A percentile compares a stretch with the other conserved stretches of the same genome.
These are phyloP conservation scores for Leistus spinibarbis DNA, from an alignment of 2,888 invertebrate genomes.

Conservation along the genomic window DNA sequence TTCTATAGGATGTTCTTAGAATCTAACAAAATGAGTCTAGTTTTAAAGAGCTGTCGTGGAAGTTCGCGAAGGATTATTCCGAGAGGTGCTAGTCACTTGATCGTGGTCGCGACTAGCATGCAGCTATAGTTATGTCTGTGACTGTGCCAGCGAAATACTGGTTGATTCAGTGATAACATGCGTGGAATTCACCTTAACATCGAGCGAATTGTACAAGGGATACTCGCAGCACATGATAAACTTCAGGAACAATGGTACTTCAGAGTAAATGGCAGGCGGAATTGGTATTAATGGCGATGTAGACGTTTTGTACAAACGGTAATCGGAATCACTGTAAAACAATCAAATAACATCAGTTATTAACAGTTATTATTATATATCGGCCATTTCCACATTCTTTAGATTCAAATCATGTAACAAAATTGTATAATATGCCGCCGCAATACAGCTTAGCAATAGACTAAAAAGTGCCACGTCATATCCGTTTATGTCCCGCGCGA, in stretches of 20 bases:
- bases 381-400: no score
- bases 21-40: background rate
- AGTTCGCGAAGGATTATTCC: slow-evolving; percentile 42
- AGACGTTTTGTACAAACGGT: slow-evolving; percentile 84
- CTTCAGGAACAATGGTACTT: slow-evolving; percentile 82
- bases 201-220: slow-evolving; percentile 81
- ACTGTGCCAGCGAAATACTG: slow-evolving; percentile 72
- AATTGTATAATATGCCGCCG: no score
- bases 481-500: no score
- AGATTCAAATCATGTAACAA: no score
- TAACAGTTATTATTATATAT: slow-evolving; percentile 11
- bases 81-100: slow-evolving; percentile 32
- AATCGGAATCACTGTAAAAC: slow-evolving; percentile 75
- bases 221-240: slow-evolving; percentile 87
- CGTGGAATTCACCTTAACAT: slow-evolving; percentile 63
- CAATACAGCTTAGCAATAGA: no score
- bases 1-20: no score
- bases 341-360: slow-evolving; percentile 41
- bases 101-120: slow-evolving; percentile 54
- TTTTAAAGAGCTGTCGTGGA: slow-evolving; percentile 46
- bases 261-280: slow-evolving; percentile 85
- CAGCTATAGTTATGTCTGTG: slow-evolving; percentile 73
- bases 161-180: slow-evolving; percentile 71
- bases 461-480: no score
- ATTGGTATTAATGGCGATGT: slow-evolving; percentile 90